Conservation (phyloP, 2,797 vertebrate genomes). For the Spinus pinus region DNA sequence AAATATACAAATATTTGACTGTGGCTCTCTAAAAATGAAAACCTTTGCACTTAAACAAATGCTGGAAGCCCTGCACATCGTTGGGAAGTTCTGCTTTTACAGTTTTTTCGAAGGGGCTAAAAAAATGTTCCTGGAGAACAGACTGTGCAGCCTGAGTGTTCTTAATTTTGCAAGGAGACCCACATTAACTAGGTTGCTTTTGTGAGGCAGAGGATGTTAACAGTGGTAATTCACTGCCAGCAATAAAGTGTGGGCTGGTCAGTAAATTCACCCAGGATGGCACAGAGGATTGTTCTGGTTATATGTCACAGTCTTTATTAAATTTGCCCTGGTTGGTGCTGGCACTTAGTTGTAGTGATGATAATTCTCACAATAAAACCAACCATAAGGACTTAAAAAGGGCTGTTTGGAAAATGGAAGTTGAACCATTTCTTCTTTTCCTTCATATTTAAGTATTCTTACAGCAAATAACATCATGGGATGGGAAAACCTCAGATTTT, state of each 20-base stretch:
- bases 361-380: background rate
- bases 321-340: constrained; percentile 9
- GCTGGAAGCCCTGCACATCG: background rate
- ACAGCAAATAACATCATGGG: background rate
- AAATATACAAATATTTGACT: constrained; percentile 26
- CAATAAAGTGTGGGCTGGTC: background rate
- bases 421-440: background rate
- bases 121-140: background rate
- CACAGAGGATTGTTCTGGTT: constrained; percentile 23
- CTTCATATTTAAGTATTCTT: background rate
- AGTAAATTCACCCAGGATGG: background rate
- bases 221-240: background rate
- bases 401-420: background rate
- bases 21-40: constrained; percentile 31
- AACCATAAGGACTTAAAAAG: background rate
- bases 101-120: background rate
- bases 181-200: background rate
- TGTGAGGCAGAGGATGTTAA: background rate
- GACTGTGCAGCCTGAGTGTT: background rate
- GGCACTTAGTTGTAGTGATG: background rate
- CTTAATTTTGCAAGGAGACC: background rate
- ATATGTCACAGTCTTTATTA: background rate
- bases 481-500: background rate
- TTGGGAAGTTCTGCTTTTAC: background rate
- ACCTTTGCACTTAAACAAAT: constrained; percentile 55